Evolutionary conservation across 2,888 invertebrate genomes (phyloP).

Genomic region (Eilema sororculum): DNA sequence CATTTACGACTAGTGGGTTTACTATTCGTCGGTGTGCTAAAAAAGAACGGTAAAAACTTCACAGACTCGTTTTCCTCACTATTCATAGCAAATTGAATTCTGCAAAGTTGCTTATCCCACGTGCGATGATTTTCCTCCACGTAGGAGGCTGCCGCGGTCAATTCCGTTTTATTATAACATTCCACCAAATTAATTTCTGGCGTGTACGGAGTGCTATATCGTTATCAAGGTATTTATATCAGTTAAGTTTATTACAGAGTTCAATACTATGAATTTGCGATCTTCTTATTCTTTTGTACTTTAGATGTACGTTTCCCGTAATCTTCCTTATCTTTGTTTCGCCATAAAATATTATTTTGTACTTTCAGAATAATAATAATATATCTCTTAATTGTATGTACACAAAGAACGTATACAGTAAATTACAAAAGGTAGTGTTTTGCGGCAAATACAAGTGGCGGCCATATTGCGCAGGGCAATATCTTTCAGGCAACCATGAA

Average conservation of each 20-base stretch:
- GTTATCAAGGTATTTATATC: not conserved
- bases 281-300: not conserved
- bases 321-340: not conserved
- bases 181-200: not conserved
- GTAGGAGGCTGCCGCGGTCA: not conserved
- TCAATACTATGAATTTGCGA: not conserved
- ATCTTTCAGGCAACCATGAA: too few relatives aligned
- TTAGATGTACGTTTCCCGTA: not conserved
- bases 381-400: too few relatives aligned
- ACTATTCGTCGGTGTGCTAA: too few relatives aligned
- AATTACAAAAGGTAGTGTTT: too few relatives aligned
- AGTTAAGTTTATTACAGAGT: not conserved
- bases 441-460: too few relatives aligned
- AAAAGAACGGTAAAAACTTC: not conserved
- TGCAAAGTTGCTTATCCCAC: constrained; percentile 4
- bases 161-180: not conserved
- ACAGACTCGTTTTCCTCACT: constrained; percentile 4
- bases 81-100: constrained; percentile 4
- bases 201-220: not conserved
- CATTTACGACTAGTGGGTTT: not conserved
- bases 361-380: too few relatives aligned
- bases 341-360: too few relatives aligned
- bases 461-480: too few relatives aligned
- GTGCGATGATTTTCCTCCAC: constrained; percentile 1
- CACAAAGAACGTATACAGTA: too few relatives aligned